phyloP scores from a whole-genome alignment of 1,140 invertebrate genomes.

The Cheumatopsyche charites region DNA sequence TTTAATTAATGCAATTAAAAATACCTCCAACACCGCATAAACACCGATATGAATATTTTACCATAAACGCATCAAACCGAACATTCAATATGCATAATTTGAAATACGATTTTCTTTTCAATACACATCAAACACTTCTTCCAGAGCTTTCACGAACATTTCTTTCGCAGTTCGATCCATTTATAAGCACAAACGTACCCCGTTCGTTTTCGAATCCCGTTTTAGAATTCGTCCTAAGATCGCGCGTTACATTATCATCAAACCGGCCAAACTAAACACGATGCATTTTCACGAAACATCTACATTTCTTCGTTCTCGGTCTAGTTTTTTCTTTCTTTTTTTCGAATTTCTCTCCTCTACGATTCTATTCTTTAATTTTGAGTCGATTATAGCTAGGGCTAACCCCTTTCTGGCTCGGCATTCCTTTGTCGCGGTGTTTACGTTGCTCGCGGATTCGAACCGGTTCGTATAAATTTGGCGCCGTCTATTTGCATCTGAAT shows the following conservation, averaged over 20 bases:
- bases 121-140: background rate
- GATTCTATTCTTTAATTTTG: slow-evolving; percentile 6
- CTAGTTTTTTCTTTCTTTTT: background rate
- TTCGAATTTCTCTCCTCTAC: background rate
- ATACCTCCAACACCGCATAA: no score
- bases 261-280: slow-evolving; percentile 18
- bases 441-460: slow-evolving; percentile 6
- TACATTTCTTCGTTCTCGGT: background rate
- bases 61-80: background rate
- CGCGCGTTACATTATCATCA: slow-evolving; percentile 19
- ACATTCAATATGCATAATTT: no score
- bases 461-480: slow-evolving; percentile 14
- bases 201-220: background rate
- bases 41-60: background rate
- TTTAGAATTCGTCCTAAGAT: background rate
- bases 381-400: background rate
- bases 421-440: slow-evolving; percentile 24
- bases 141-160: background rate
- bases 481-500: slow-evolving; percentile 25
- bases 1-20: no score
- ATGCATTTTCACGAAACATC: background rate
- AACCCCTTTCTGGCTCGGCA: slow-evolving; percentile 1
- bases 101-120: background rate
- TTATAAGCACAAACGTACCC: slow-evolving; percentile 20
- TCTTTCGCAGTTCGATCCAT: background rate